Evolutionary conservation across 2,113 vertebrate species (phyloP), one percentile per base, ranked within the genome.

Genomic region (Entomyzon cyanotis): DNA sequence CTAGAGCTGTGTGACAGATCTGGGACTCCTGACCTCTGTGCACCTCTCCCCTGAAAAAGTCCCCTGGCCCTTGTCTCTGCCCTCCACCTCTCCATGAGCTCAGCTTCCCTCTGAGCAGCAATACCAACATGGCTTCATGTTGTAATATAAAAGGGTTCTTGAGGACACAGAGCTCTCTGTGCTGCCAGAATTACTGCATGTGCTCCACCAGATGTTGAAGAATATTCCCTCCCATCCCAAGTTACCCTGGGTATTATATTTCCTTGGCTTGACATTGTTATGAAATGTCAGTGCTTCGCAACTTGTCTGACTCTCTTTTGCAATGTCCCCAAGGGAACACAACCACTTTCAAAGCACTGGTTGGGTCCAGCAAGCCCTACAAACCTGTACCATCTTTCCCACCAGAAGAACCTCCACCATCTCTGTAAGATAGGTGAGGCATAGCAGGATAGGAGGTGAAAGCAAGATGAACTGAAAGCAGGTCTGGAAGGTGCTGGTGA

Each of bases 221-320:
- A 74, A 56, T 60, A 81, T 56, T 83, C 55, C 35, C 44, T 88
- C 56, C 67, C 52, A 68, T 35, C 75, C 88, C 47, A 62, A 90
- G 87, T 74, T 90, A 86, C 82, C 73, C 85, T 44, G 68, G 89
- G 64, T 53, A 83, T 91, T 90, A 28, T 90, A 74, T 94, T 94
- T 94, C 71, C 88, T 87, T 92, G 80, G 75, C 47, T 95, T 82
- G 75, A 85, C 86, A 94, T 94, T 94, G 91, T 95, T 95, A 90
- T 55, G 90, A 94, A 95, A 96, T 88, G 82, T 80, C 82, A 95
- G 64, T 77, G 82, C 92, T 85, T 90, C 0, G 10, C 63, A 94
- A 93, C 79, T 89, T 47, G 63, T 85, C 79, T 84, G 71, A 31
- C 35, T 50, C 47, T 91, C 92, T 95, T 93, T 96, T 96, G 92